Base-by-base conservation (phyloP, 1,140 invertebrate species). In the Drosophila lowei region DNA sequence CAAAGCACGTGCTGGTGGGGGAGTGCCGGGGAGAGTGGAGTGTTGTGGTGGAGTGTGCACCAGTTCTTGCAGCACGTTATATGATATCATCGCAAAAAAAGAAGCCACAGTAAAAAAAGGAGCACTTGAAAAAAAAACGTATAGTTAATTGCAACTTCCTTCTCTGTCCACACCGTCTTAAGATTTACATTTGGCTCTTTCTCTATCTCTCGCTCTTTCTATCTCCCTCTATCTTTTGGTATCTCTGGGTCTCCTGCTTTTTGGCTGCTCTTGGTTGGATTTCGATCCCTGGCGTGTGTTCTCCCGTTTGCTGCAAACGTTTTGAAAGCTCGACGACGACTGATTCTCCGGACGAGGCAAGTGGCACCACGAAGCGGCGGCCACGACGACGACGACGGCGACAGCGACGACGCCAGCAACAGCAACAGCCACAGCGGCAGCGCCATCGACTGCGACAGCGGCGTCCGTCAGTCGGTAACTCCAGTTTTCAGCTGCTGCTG, bases 251-350 rank as follows among this genome's bases (percentile, higher is more conserved):
- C 47, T 78, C 53, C 60, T 62, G 44, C 52, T 64, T 44, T 64
- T 72, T 46, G 38, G 68, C 48, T 74, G 72, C 65, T 59, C 34
- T 38, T 38, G 47, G 43, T 56, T 46, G 38, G 18, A 46, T 44
- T 66, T 57, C 42, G 30, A 64, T 75, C 50, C 56, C 63, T 68
- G 70, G 59, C 54, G 59, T 53, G 60, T 81, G 42, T 43, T 60
- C 41, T 77, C 70, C 34, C 73, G 66, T 72, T 84, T 72, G 89
- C 75, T 90, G 89, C 89, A 90, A 90, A 84, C 89, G 89, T 88
- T 90, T 79, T 79, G 84, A 90, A 90, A 90, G 89, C 89, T 90
- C 89, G 89, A 90, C 89, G 80, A 90, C 81, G 89, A 90, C 89
- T 90, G 78, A 90, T 71, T 88, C 65, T 75, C 47, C 66, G 65